Base-by-base conservation (phyloP, 2,888 invertebrate genomes). In the Vanessa cardui region DNA sequence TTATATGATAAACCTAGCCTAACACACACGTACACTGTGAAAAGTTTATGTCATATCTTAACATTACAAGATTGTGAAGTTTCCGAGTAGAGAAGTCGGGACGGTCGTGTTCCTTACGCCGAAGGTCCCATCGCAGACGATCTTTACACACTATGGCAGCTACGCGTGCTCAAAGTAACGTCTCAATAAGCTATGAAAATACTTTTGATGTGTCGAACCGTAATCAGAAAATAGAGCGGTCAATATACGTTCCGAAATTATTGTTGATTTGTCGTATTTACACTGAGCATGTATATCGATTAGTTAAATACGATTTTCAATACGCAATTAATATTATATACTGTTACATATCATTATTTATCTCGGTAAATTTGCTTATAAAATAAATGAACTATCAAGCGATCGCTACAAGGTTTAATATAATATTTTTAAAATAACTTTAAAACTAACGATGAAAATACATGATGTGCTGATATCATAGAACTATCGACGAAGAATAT, bases 391-490 rank as follows among this genome's bases (percentile, higher is more conserved):
- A 26, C 66, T 62, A 70, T 68, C 66, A 64, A 72, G 70, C 70
- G 58, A 46, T 63, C 61, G 67, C 69, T 66, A 71, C 66, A 66
- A 60, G 61, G 60, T 33, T 65, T 65, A 62, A 62, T 21, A 47
- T 47, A 33, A 31, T 68, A 71, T 18, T 16, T n/a, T 69, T 20
- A 54, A 69, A 65, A n/a, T 15, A 66, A 64, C 16, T 21, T 65
- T 62, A 52, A 70, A 68, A 68, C 64, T 69, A 68, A 56, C 39
- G 56, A 67, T 63, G 50, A 70, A 87, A 88, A 90, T 89, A 90
- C 90, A 91, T 90, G 90, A 91, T 91, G 90, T 90, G 90, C 90
- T 86, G 89, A 85, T 84, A 77, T 73, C 77, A 81, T 76, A 81
- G 75, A 77, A 74, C 73, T 76, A 72, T 71, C 69, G 76, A 78